A percentile compares a stretch with the other conserved stretches of the same genome.
phyloP scores from a whole-genome alignment of 2,888 invertebrate genomes.

The Amiota communis region DNA sequence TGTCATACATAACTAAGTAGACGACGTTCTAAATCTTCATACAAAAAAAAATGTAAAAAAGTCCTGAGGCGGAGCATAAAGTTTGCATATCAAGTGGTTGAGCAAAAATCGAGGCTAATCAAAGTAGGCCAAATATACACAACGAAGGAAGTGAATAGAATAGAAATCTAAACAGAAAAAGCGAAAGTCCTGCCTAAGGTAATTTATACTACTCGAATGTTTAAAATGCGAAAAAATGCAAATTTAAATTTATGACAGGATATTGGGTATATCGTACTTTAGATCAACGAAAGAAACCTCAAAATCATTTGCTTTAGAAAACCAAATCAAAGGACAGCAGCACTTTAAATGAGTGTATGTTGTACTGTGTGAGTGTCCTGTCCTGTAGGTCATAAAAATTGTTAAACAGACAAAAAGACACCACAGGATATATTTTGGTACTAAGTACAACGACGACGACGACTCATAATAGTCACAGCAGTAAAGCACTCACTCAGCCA shows the following conservation, averaged over 20 bases:
- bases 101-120: slow-evolving; percentile 55
- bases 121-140: slow-evolving; percentile 51
- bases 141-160: slow-evolving; percentile 20
- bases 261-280: neutral
- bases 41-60: slow-evolving; percentile 29
- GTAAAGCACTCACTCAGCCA: slow-evolving; percentile 40
- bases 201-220: slow-evolving; percentile 20
- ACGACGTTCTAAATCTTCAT: slow-evolving; percentile 3
- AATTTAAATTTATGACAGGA: slow-evolving; percentile 17
- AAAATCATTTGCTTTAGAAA: slow-evolving; percentile 13
- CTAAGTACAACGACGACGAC: neutral
- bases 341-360: neutral
- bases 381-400: slow-evolving; percentile 61
- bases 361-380: slow-evolving; percentile 44
- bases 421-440: slow-evolving; percentile 41
- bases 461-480: neutral
- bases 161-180: slow-evolving; percentile 25
- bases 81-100: neutral
- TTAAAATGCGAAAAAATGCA: slow-evolving; percentile 23
- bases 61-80: neutral
- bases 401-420: slow-evolving; percentile 46
- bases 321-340: slow-evolving; percentile 12
- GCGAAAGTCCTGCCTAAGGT: slow-evolving; percentile 46
- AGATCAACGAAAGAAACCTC: neutral
- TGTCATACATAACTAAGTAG: slow-evolving; percentile 27